Evolutionary conservation across 2,113 vertebrate species (phyloP).

Genomic region (Arizona elegans): DNA sequence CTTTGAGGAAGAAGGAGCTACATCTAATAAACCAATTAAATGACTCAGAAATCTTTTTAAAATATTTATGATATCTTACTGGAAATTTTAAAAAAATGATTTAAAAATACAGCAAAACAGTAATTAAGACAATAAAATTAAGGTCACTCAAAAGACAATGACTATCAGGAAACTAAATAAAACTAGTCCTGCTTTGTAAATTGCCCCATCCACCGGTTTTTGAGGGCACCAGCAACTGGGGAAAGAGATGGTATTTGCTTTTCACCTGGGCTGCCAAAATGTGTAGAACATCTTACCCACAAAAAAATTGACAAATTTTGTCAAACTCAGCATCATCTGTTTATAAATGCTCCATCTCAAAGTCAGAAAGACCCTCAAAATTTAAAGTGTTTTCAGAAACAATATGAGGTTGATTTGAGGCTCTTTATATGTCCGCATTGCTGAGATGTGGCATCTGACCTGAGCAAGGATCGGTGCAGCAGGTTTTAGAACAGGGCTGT

Average conservation of each 20-base stretch:
- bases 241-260: not conserved
- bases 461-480: not conserved
- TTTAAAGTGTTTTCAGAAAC: not conserved
- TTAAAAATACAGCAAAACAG: not conserved
- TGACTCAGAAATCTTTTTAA: not conserved
- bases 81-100: not conserved
- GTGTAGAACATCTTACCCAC: not conserved
- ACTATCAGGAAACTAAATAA: not conserved
- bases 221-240: not conserved
- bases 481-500: not conserved
- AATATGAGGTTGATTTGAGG: not conserved
- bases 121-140: not conserved
- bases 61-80: not conserved
- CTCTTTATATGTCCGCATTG: not conserved
- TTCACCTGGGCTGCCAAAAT: not conserved
- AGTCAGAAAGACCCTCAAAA: not conserved
- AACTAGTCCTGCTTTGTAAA: not conserved
- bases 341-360: not conserved
- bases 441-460: not conserved
- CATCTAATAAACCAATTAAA: not conserved
- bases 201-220: not conserved
- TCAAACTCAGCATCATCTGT: not conserved
- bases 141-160: not conserved
- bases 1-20: not conserved
- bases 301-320: not conserved